These are phyloP conservation scores for Strongylocentrotus purpuratus DNA, from an alignment of 35 echinoderm and acorn worm species.

Conservation along the genomic window DNA sequence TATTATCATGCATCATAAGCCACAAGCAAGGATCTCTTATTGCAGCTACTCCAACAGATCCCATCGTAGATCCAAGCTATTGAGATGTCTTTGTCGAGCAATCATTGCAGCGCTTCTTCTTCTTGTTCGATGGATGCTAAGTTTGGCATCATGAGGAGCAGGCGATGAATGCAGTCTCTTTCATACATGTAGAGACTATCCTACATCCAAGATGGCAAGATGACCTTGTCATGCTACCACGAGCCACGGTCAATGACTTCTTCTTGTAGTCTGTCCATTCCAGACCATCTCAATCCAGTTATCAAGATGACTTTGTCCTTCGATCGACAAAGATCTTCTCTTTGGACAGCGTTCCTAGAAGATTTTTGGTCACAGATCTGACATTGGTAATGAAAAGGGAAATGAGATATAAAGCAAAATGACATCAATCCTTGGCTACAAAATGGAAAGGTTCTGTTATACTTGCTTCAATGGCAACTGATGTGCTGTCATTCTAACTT, in stretches of 20 bases:
- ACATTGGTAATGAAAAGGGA: not conserved
- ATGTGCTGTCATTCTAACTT: not conserved
- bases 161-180: not conserved
- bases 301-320: conserved; percentile 45
- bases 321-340: conserved; percentile 80
- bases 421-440: not conserved
- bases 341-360: conserved; percentile 66
- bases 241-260: not conserved
- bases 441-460: not conserved
- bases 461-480: not conserved
- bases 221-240: not conserved
- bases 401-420: not conserved
- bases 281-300: not conserved
- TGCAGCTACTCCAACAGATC: no score
- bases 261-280: not conserved
- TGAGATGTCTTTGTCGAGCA: not conserved
- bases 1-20: no score
- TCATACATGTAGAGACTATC: not conserved
- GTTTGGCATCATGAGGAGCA: not conserved
- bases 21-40: no score
- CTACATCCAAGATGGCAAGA: not conserved
- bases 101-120: not conserved
- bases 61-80: not conserved
- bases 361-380: conserved; percentile 70
- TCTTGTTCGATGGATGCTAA: not conserved